Evolutionary conservation across 2,113 vertebrate species (phyloP).

Genomic region (Calyptomena viridis): DNA sequence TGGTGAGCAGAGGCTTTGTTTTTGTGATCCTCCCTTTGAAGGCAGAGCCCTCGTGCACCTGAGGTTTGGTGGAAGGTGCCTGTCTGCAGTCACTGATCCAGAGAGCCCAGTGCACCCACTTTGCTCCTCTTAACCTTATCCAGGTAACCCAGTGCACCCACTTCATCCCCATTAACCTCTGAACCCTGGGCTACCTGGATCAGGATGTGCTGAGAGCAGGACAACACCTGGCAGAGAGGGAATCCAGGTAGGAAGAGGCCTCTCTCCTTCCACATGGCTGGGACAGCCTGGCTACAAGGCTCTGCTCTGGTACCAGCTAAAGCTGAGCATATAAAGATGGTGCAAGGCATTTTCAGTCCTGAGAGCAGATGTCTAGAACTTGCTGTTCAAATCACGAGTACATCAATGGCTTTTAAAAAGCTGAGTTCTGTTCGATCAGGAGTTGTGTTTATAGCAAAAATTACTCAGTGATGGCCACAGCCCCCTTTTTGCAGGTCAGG

Average conservation of each 20-base stretch:
- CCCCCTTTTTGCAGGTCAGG: background rate
- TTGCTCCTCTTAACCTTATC: no score
- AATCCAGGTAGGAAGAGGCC: background rate
- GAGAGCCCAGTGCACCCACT: background rate
- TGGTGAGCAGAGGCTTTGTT: background rate
- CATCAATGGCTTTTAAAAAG: background rate
- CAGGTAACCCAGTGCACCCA: background rate
- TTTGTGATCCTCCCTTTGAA: conserved; percentile 29
- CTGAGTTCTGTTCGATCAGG: background rate
- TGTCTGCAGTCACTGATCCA: background rate
- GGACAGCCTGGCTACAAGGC: background rate
- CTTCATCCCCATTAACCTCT: background rate
- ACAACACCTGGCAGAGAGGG: background rate
- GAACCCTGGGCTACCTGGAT: background rate
- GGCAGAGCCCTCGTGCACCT: background rate
- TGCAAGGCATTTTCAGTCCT: background rate
- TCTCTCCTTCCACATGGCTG: background rate
- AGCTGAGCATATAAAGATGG: no score
- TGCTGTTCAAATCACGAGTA: background rate
- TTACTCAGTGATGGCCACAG: background rate
- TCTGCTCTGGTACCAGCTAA: background rate
- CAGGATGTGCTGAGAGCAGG: background rate
- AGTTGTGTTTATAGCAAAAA: background rate
- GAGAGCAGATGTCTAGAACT: background rate
- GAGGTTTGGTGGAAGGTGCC: background rate